Conservation (phyloP, 30 jellyfish, hydroid and myxozoan species). For the Chrysaora quinquecirrha region DNA sequence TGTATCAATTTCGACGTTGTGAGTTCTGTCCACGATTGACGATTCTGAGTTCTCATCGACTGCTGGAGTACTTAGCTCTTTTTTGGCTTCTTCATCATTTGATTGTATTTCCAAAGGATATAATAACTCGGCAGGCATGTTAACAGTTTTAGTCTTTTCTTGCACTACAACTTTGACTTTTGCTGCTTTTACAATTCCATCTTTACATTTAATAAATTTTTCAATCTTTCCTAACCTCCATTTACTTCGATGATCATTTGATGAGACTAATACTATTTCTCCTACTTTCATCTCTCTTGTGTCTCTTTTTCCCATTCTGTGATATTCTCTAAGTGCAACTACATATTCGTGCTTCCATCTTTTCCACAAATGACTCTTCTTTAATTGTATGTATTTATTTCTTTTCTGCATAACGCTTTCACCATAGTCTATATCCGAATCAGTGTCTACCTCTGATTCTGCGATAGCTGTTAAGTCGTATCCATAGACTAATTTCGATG, state of each 20-base stretch:
- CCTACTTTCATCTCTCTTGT: background rate
- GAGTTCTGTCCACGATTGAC: too few species aligned
- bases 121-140: too few species aligned
- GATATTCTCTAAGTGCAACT: background rate
- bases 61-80: too few species aligned
- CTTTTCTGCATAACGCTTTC: background rate
- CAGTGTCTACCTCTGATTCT: too few species aligned
- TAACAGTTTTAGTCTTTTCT: too few species aligned
- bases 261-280: background rate
- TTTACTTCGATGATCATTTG: background rate
- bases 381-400: background rate
- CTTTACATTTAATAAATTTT: background rate
- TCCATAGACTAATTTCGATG: slow-evolving; percentile 6
- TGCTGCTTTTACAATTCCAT: background rate
- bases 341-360: background rate
- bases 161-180: too few species aligned
- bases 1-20: too few species aligned
- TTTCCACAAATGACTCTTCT: background rate
- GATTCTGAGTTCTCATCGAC: too few species aligned
- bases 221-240: background rate
- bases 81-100: too few species aligned
- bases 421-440: background rate
- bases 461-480: background rate
- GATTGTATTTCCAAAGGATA: too few species aligned
- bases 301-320: background rate